phyloP scores from a whole-genome alignment of 2,113 vertebrate species.

The Atherinomorus stipes region DNA sequence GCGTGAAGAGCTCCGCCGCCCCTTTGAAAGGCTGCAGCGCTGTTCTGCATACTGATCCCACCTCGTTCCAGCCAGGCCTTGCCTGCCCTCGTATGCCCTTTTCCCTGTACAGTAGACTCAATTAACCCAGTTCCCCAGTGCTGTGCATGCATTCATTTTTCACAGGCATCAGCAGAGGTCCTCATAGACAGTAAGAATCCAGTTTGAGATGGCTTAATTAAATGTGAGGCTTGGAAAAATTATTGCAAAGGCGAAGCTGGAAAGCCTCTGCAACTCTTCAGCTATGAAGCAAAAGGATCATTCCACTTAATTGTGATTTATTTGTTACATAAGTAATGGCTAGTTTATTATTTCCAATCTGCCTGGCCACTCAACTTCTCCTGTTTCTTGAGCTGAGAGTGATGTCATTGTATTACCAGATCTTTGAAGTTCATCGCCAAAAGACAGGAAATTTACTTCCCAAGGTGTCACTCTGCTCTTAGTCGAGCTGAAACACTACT shows the following conservation, averaged over 20 bases:
- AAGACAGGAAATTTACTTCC: background rate
- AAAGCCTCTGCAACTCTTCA: background rate
- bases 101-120: constrained; percentile 53
- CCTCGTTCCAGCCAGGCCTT: constrained; percentile 6
- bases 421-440: background rate
- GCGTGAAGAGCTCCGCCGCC: constrained; percentile 54
- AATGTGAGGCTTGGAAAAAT: constrained; percentile 2
- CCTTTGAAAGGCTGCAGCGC: constrained; percentile 52
- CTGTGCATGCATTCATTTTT: constrained; percentile 39
- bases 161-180: constrained; percentile 22
- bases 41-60: constrained; percentile 46
- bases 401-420: background rate
- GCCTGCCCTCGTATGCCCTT: constrained; percentile 1
- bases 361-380: background rate
- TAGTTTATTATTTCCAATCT: background rate
- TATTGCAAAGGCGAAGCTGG: constrained; percentile 11
- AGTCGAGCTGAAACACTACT: background rate
- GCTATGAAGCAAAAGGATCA: background rate
- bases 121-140: constrained; percentile 53
- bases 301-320: background rate
- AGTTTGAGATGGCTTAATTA: constrained; percentile 24
- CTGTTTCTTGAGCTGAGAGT: background rate
- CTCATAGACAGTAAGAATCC: constrained; percentile 39
- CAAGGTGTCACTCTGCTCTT: background rate
- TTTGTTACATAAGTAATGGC: background rate